phyloP scores from a whole-genome alignment of 2,113 vertebrate genomes.

The Strigops habroptila region DNA sequence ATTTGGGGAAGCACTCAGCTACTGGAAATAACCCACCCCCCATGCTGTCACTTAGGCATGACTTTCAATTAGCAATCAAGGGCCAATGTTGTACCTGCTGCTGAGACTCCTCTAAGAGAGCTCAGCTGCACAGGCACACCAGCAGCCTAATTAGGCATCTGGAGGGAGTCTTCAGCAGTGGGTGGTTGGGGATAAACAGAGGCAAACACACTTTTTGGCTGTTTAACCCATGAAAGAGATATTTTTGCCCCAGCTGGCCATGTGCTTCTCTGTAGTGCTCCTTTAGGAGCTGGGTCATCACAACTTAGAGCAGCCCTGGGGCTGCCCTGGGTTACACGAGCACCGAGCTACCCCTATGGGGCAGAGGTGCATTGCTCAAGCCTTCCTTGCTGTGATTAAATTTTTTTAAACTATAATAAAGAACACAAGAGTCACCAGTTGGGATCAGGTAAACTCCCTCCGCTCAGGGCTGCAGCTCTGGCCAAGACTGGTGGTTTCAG shows the following conservation, averaged over 20 bases:
- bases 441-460: rapidly evolving
- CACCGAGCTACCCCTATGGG: not conserved
- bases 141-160: not conserved
- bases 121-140: not conserved
- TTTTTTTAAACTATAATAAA: not conserved
- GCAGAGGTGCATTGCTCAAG: not conserved
- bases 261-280: not conserved
- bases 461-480: not conserved
- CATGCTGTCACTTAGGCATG: not conserved
- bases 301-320: not conserved
- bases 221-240: not conserved
- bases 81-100: not conserved
- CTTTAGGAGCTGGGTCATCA: not conserved
- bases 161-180: not conserved
- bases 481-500: not conserved
- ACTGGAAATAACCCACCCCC: not conserved
- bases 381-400: not conserved
- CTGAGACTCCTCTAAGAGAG: not conserved
- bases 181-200: not conserved
- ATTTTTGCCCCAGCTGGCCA: rapidly evolving
- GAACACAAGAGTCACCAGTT: not conserved
- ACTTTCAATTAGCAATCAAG: not conserved
- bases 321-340: not conserved
- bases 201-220: not conserved
- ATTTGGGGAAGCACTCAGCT: rapidly evolving